Conservation (phyloP, 2,797 vertebrate genomes). For the Sebastes hubbsi region DNA sequence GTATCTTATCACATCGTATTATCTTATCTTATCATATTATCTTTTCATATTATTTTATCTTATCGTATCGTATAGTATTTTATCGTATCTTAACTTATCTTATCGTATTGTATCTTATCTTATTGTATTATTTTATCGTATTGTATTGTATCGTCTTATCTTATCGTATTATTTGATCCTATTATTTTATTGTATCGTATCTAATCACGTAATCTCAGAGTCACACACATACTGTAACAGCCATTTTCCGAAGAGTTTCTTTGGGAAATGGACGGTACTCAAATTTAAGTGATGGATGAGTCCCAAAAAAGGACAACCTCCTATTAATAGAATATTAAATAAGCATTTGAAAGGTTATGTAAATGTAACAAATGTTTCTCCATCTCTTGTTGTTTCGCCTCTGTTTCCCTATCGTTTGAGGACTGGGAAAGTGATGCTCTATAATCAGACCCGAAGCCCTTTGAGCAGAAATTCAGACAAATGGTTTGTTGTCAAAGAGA, state of each 20-base stretch:
- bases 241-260: not conserved
- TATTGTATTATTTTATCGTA: no score
- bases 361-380: not conserved
- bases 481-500: constrained; percentile 23
- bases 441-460: not conserved
- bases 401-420: not conserved
- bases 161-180: no score
- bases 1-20: no score
- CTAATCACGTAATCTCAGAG: no score
- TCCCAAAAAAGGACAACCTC: not conserved
- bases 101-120: no score
- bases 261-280: not conserved
- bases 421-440: constrained; percentile 18
- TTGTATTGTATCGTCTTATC: no score
- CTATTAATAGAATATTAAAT: constrained; percentile 18
- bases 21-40: no score
- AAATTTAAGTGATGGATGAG: not conserved
- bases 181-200: no score
- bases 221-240: not conserved
- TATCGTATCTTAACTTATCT: no score
- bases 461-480: not conserved
- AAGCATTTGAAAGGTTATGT: constrained; percentile 12
- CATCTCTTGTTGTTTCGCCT: not conserved
- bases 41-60: no score
- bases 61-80: no score